Evolutionary conservation across 92 coral and sea anemone species (phyloP).

Genomic region (Parazoanthus swiftii): DNA sequence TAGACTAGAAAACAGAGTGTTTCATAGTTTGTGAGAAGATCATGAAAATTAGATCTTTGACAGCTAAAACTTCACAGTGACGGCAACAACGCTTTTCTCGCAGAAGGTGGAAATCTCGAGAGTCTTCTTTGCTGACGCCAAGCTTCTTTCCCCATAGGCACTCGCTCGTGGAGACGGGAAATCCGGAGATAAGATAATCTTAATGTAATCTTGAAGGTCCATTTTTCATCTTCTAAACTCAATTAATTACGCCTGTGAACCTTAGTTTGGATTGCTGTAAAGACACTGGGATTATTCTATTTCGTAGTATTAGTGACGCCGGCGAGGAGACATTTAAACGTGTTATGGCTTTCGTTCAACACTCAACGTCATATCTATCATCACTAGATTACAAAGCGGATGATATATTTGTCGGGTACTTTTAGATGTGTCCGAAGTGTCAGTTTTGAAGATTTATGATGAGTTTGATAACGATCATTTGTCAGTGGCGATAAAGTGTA

Average conservation of each 20-base stretch:
- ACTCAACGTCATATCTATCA: background rate
- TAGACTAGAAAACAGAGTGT: background rate
- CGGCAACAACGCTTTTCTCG: background rate
- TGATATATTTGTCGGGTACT: slow-evolving; percentile 30
- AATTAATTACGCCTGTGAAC: slow-evolving; percentile 44
- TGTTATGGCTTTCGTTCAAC: slow-evolving; percentile 22
- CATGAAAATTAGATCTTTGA: background rate
- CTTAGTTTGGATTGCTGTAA: background rate
- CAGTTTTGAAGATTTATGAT: slow-evolving; percentile 27
- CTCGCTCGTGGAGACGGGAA: background rate
- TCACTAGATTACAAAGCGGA: background rate
- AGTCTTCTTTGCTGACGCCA: slow-evolving; percentile 29
- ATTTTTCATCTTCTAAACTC: slow-evolving; percentile 26
- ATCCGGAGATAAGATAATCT: slow-evolving; percentile 5
- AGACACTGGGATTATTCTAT: background rate
- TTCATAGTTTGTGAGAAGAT: background rate
- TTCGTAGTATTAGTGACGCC: background rate
- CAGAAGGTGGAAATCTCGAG: background rate
- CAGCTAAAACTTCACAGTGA: background rate
- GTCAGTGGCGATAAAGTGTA: slow-evolving; percentile 10
- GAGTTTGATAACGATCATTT: slow-evolving; percentile 16
- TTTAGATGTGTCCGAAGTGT: slow-evolving; percentile 30
- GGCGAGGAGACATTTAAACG: background rate
- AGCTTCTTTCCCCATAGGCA: slow-evolving; percentile 24
- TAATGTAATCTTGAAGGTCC: slow-evolving; percentile 8